These are phyloP conservation scores for Proteles cristata DNA, from an alignment of 2,113 vertebrate genomes.

Conservation along the genomic window DNA sequence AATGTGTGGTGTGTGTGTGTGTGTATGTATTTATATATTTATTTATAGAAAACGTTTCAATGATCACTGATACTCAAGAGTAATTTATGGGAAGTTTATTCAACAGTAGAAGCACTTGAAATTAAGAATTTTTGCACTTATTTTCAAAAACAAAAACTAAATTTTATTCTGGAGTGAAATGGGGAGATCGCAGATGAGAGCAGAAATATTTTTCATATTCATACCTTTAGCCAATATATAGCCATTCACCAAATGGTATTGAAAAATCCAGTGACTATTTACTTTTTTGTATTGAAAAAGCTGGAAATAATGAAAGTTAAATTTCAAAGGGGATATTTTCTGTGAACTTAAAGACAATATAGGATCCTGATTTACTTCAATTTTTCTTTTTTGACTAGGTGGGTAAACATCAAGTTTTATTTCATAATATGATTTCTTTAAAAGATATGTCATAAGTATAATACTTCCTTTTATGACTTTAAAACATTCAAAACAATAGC, in stretches of 20 bases:
- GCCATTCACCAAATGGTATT: background rate
- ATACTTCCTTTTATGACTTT: background rate
- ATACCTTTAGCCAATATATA: background rate
- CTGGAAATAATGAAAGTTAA: slow-evolving; percentile 46
- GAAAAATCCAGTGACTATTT: slow-evolving; percentile 36
- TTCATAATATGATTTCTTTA: slow-evolving; percentile 22
- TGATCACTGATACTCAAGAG: background rate
- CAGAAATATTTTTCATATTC: background rate
- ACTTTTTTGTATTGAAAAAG: slow-evolving; percentile 24
- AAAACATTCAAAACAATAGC: background rate
- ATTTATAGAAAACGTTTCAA: background rate
- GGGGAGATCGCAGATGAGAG: background rate
- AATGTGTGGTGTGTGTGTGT: background rate
- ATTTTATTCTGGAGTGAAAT: background rate
- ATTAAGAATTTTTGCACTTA: background rate
- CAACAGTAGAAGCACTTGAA: background rate
- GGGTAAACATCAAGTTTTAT: background rate
- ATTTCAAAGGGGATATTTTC: slow-evolving; percentile 19
- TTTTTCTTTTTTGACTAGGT: background rate
- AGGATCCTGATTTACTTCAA: background rate
- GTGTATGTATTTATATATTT: background rate
- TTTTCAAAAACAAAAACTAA: background rate
- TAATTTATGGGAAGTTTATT: background rate
- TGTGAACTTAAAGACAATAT: slow-evolving; percentile 26
- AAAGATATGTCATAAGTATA: background rate